These are phyloP conservation scores for Silurus asotus DNA, from an alignment of 2,113 vertebrate species.

Conservation along the genomic window DNA sequence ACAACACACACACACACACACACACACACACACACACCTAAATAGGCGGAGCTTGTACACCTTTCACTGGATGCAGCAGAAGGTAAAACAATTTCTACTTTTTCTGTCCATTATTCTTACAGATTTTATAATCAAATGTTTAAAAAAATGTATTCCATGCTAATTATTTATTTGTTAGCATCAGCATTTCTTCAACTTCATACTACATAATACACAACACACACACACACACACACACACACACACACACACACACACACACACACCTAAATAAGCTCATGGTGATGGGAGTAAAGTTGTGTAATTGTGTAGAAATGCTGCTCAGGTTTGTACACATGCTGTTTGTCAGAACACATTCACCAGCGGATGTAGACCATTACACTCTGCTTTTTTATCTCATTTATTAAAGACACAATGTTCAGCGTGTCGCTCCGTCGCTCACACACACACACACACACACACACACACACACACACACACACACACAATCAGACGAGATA, in stretches of 20 bases:
- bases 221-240: neutral
- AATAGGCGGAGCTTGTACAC: neutral
- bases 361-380: conserved; percentile 11
- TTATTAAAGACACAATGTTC: neutral
- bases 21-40: neutral
- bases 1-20: neutral
- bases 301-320: neutral
- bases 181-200: too few relatives aligned
- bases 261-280: neutral
- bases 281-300: neutral
- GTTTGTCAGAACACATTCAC: too few relatives aligned
- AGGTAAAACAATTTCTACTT: too few relatives aligned
- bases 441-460: conserved; percentile 41
- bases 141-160: too few relatives aligned
- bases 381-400: neutral
- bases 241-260: neutral
- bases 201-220: neutral
- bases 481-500: conserved; percentile 67
- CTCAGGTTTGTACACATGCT: neutral
- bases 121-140: too few relatives aligned
- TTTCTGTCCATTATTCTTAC: too few relatives aligned
- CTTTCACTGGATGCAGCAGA: neutral
- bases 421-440: conserved; percentile 53
- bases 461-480: conserved; percentile 52
- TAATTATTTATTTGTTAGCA: too few relatives aligned